Evolutionary conservation across 1,140 invertebrate species (phyloP).

Genomic region (Planococcus citri): DNA sequence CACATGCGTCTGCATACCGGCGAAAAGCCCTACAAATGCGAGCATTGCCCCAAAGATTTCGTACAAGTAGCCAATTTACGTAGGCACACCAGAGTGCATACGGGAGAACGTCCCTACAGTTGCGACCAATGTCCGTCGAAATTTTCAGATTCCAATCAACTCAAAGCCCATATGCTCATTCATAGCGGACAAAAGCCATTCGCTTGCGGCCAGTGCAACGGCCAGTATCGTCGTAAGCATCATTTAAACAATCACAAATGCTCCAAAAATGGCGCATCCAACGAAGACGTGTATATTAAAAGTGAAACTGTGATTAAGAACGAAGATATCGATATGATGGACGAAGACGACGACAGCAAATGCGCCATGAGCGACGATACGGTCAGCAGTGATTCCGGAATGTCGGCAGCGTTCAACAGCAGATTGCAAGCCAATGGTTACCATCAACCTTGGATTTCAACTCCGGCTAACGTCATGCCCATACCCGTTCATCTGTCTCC

Average conservation of each 20-base stretch:
- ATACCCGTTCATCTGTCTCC: constrained; percentile 31
- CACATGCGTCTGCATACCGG: constrained; percentile 87
- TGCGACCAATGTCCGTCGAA: constrained; percentile 77
- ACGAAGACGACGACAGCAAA: too few species aligned
- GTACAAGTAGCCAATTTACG: constrained; percentile 89
- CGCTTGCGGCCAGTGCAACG: constrained; percentile 43
- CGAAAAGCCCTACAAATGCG: constrained; percentile 84
- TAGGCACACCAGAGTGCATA: constrained; percentile 85
- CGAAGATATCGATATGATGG: too few species aligned
- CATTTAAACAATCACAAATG: background rate
- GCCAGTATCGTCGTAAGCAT: background rate
- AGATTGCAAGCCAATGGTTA: background rate
- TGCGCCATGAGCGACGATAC: too few species aligned
- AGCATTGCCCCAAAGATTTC: constrained; percentile 79
- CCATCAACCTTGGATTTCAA: background rate
- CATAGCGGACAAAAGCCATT: constrained; percentile 85
- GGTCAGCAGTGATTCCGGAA: too few species aligned
- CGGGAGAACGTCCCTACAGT: constrained; percentile 84
- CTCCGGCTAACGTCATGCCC: too few species aligned
- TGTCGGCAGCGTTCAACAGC: too few species aligned
- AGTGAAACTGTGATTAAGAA: too few species aligned
- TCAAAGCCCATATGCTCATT: constrained; percentile 80
- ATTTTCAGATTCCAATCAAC: constrained; percentile 87
- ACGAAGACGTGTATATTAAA: background rate
- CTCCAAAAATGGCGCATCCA: background rate